Evolutionary conservation across 2,888 invertebrate species (phyloP).

Genomic region (Scaptodrosophila latifasciaeformis): DNA sequence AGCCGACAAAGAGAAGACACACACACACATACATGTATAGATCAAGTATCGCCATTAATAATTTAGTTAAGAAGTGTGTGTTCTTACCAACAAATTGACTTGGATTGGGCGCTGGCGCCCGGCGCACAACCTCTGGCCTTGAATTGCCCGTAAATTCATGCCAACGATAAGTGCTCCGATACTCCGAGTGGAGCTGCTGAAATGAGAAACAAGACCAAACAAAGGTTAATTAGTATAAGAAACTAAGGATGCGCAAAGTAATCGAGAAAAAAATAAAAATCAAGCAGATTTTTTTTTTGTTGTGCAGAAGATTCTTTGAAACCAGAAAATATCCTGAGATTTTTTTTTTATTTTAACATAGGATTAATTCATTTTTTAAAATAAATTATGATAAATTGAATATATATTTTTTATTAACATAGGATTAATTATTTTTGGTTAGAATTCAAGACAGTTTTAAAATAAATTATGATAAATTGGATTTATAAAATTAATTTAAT

Average conservation of each 20-base stretch:
- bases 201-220: constrained; percentile 32
- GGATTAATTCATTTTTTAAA: no score
- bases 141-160: constrained; percentile 90
- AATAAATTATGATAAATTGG: no score
- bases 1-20: background rate
- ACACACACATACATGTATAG: background rate
- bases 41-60: constrained; percentile 19
- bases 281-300: no score
- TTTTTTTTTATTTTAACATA: no score
- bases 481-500: no score
- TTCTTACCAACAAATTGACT: constrained; percentile 71
- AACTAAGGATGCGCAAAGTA: background rate
- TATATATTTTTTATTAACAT: no score
- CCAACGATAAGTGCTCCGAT: constrained; percentile 96
- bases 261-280: constrained; percentile 1
- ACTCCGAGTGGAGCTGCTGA: constrained; percentile 92
- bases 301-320: no score
- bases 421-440: no score
- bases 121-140: constrained; percentile 83
- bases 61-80: constrained; percentile 22
- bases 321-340: no score
- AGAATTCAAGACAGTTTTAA: no score
- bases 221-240: constrained; percentile 1
- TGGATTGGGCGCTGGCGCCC: constrained; percentile 78
- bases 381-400: no score